A percentile compares a stretch with the other conserved stretches of the same genome.
phyloP scores from a whole-genome alignment of 2,113 vertebrate species.

The Cephalopterus ornatus region DNA sequence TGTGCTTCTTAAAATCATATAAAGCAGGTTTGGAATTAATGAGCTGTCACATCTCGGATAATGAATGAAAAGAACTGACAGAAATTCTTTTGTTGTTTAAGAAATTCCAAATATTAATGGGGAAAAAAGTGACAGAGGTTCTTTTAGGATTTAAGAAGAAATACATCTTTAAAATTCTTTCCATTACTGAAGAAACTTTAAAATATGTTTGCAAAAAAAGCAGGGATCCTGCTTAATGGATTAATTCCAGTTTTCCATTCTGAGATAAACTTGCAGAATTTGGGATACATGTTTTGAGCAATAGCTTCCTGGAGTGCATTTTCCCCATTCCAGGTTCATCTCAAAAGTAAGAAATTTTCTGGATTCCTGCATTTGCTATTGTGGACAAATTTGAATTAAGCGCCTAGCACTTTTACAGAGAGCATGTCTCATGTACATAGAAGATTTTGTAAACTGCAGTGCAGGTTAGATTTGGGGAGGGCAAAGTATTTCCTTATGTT shows the following conservation, averaged over 20 bases:
- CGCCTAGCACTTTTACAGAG: not conserved
- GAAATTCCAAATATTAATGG: slow-evolving; percentile 50
- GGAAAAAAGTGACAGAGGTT: slow-evolving; percentile 5
- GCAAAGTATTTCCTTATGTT: not conserved
- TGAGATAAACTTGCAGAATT: not conserved
- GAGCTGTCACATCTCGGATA: slow-evolving; percentile 55
- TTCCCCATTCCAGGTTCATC: not conserved
- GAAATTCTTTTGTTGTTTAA: slow-evolving; percentile 50
- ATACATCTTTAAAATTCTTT: not conserved
- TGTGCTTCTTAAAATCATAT: not conserved
- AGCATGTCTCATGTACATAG: not conserved
- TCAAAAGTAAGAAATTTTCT: not conserved
- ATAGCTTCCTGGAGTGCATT: not conserved
- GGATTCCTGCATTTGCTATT: not conserved
- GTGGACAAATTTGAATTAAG: not conserved
- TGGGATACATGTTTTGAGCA: not conserved
- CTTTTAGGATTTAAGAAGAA: not conserved
- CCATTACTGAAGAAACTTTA: not conserved
- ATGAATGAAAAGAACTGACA: slow-evolving; percentile 54
- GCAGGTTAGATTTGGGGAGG: not conserved
- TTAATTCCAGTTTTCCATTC: not conserved
- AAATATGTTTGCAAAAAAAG: not conserved
- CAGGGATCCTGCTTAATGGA: not conserved
- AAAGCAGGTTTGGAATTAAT: slow-evolving; percentile 59
- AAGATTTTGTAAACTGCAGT: not conserved